phyloP scores from a whole-genome alignment of 2,888 invertebrate species.

The Orthonychiurus folsomi region DNA sequence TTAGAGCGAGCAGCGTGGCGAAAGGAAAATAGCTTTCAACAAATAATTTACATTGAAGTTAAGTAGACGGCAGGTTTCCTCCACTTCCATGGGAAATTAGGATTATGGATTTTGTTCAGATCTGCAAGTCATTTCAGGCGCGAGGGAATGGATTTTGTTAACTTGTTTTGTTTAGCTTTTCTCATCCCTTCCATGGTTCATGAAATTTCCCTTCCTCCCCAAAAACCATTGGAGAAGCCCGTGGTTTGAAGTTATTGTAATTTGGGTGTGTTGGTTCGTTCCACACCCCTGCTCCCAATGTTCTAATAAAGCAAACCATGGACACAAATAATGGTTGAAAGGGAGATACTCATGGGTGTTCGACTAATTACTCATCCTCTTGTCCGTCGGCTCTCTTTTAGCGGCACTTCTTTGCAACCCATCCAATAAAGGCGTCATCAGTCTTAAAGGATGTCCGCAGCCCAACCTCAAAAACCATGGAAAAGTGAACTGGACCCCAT shows the following conservation, averaged over 20 bases:
- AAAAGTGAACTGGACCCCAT: no score
- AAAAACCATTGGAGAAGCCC: not conserved
- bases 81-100: not conserved
- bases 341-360: not conserved
- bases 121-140: not conserved
- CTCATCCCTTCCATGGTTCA: not conserved
- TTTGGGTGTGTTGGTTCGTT: not conserved
- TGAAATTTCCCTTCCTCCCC: not conserved
- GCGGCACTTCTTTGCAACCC: no score
- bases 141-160: not conserved
- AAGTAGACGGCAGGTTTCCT: not conserved
- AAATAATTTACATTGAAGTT: not conserved
- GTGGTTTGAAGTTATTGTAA: not conserved
- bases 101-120: not conserved
- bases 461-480: no score
- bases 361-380: not conserved
- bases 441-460: no score
- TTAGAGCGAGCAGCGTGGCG: no score
- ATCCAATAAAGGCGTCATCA: not conserved
- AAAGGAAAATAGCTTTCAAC: not conserved
- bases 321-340: not conserved
- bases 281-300: not conserved
- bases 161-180: not conserved
- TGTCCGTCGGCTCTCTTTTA: not conserved
- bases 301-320: not conserved